A percentile compares a stretch with the other conserved stretches of the same genome.
phyloP scores from a whole-genome alignment of 2,113 vertebrate species.

The Psittacula cyanocephala region DNA sequence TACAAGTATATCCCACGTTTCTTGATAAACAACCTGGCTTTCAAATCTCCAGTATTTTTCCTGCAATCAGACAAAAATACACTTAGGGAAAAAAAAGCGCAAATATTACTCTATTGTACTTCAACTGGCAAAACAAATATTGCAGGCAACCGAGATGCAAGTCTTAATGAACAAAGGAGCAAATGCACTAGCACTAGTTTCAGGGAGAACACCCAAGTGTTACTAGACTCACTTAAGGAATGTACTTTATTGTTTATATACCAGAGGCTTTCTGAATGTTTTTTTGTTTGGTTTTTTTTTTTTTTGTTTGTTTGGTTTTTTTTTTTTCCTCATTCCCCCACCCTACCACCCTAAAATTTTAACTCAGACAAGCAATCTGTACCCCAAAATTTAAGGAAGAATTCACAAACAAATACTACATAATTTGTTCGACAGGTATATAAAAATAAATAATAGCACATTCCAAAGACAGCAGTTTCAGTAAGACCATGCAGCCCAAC shows the following conservation, averaged over 20 bases:
- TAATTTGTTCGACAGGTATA: conserved; percentile 7
- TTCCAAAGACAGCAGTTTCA: conserved; percentile 14
- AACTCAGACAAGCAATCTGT: neutral
- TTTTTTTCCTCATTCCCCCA: neutral
- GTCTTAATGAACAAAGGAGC: neutral
- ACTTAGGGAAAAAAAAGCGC: neutral
- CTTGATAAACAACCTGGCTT: neutral
- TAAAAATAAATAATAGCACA: conserved; percentile 37
- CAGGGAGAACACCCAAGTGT: neutral
- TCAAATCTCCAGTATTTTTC: neutral
- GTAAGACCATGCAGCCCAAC: conserved; percentile 10
- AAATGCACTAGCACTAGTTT: neutral
- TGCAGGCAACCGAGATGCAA: neutral
- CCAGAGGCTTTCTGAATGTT: neutral
- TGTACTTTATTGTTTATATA: neutral
- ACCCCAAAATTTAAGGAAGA: neutral
- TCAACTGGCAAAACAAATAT: neutral
- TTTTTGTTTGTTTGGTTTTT: neutral
- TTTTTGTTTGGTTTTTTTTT: neutral
- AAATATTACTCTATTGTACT: neutral
- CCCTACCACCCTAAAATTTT: neutral
- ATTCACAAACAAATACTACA: neutral
- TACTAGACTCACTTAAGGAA: neutral
- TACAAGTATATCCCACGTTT: neutral
- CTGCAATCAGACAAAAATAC: neutral